These are phyloP conservation scores for Chrysolina oricalcia DNA, from an alignment of 2,888 invertebrate genomes.

Conservation along the genomic window DNA sequence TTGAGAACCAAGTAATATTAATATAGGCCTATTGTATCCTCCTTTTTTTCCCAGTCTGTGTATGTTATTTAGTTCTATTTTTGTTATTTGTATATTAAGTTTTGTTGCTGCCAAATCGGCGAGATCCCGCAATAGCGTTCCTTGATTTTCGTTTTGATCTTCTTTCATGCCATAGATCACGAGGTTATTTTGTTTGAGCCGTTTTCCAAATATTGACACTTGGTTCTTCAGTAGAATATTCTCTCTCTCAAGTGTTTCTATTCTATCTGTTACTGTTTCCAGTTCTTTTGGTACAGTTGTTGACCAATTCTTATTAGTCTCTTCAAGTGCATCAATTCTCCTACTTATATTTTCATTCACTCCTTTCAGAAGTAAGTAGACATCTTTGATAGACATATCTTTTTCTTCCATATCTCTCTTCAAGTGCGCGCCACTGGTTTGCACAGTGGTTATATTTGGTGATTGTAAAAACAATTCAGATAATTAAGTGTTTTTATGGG, in stretches of 20 bases:
- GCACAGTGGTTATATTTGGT: background rate
- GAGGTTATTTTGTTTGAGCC: slow-evolving; percentile 15
- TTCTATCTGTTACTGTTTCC: slow-evolving; percentile 1
- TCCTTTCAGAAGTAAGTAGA: background rate
- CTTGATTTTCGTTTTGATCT: slow-evolving; percentile 21
- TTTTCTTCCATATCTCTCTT: slow-evolving; percentile 4
- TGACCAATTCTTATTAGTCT: background rate
- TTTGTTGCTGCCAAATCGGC: slow-evolving; percentile 21
- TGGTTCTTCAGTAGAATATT: background rate
- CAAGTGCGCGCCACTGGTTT: slow-evolving; percentile 17
- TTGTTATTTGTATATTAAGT: background rate
- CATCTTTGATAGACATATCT: slow-evolving; percentile 11
- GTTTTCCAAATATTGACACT: slow-evolving; percentile 18
- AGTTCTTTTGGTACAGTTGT: slow-evolving; percentile 2
- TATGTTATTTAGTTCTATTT: slow-evolving; percentile 14
- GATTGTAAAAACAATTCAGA: background rate
- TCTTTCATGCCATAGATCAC: slow-evolving; percentile 27
- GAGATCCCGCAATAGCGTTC: background rate
- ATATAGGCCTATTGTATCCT: slow-evolving; percentile 10
- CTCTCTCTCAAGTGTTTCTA: background rate
- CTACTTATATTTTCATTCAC: slow-evolving; percentile 1
- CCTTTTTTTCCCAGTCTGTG: slow-evolving; percentile 17
- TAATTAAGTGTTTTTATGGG: slow-evolving; percentile 1
- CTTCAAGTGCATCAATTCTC: slow-evolving; percentile 20
- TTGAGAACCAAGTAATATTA: slow-evolving; percentile 24